Evolutionary conservation across 2,797 vertebrate species (phyloP), one percentile per base, ranked within the genome.

Genomic region (Rhadinocentrus ornatus): DNA sequence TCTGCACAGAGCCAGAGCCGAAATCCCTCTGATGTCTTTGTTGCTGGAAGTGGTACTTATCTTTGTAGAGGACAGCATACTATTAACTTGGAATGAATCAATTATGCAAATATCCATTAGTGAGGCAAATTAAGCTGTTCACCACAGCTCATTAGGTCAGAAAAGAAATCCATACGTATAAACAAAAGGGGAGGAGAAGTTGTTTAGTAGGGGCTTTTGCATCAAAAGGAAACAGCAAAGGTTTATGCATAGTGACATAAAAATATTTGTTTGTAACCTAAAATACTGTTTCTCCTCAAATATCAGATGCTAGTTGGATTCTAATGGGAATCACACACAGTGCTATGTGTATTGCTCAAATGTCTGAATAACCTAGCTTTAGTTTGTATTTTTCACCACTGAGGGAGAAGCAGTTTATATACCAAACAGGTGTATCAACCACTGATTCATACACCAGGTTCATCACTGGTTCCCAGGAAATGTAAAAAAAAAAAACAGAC

Each of bases 1-100:
- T 74, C 31, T 11, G 13, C 52, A 59, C 65, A 12, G 26, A 73
- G n/a, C 15, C 57, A 31, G 24, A 71, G 27, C 11, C 31, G 22
- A 81, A 69, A 46, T 39, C 52, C 39, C 56, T 75, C 52, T 70
- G 69, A 71, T 58, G 53, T 64, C 60, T 75, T 37, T 44, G 32
- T 54, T 71, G 62, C 39, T 54, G 50, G 37, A 69, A 64, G 66
- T 61, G 69, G 59, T 73, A 39, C 66, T 78, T 54, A 58, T 68
- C 59, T 67, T 50, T 10, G 20, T 50, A 65, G 79, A 78, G 41
- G 48, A 75, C 71, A 75, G 69, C 54, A 76, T 80, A 77, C 81
- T 58, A 69, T 80, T 75, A 77, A 77, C 69, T 59, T 78, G 54
- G 41, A 85, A 75, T 32, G 13, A 57, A 70, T 80, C 62, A 57